phyloP scores from a whole-genome alignment of 2,797 vertebrate species.

The Chelmon rostratus region DNA sequence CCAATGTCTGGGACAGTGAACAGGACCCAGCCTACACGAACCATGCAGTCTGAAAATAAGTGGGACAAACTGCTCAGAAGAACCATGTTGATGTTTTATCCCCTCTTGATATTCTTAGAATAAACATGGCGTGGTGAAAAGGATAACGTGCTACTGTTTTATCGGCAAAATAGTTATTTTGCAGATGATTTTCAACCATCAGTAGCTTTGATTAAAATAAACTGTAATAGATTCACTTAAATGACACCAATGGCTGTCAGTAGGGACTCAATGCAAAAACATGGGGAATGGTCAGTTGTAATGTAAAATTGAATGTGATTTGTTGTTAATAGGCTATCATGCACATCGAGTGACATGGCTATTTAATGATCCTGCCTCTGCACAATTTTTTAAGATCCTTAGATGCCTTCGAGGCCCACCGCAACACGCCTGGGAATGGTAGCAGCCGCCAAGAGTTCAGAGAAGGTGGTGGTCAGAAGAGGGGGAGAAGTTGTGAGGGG shows the following conservation, averaged over 20 bases:
- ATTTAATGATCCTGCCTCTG: slow-evolving; percentile 1
- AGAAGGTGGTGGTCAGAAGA: slow-evolving; percentile 37
- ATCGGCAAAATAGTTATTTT: background rate
- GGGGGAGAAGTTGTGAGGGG: slow-evolving; percentile 19
- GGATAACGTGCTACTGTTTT: background rate
- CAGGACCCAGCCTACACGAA: slow-evolving; percentile 21
- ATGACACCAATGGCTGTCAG: slow-evolving; percentile 4
- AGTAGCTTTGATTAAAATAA: background rate
- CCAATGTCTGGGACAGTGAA: slow-evolving; percentile 20
- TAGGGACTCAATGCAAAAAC: background rate
- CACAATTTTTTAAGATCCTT: slow-evolving; percentile 18
- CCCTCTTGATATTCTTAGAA: background rate
- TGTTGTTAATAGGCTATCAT: background rate
- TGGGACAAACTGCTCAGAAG: background rate
- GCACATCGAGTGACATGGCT: background rate
- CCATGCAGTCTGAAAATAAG: slow-evolving; percentile 9
- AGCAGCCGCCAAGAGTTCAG: slow-evolving; percentile 40
- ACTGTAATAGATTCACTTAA: background rate
- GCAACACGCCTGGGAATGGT: slow-evolving; percentile 9
- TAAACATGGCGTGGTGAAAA: background rate
- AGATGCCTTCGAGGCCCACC: slow-evolving; percentile 24
- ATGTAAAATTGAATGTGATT: slow-evolving; percentile 12
- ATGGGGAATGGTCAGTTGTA: background rate
- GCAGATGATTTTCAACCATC: background rate
- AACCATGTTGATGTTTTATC: background rate